Percentiles rank a stretch among this genome's conserved stretches.
Evolutionary conservation across 2,888 invertebrate genomes (phyloP).

Genomic region (Ectemnius continuus): DNA sequence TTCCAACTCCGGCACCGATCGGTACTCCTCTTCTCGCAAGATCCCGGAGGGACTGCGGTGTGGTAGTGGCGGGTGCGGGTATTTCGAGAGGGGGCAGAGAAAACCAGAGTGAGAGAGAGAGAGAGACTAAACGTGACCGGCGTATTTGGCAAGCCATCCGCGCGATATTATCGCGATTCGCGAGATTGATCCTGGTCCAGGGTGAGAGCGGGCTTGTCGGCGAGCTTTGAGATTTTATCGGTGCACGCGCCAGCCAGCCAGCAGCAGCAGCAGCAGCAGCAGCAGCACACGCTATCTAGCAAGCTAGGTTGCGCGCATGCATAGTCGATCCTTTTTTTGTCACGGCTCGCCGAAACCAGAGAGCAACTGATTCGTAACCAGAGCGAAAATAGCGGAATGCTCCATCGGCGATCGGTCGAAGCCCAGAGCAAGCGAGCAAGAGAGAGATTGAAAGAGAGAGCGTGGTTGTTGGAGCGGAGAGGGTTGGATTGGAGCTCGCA

Average conservation of each 20-base stretch:
- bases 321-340: conserved; percentile 55
- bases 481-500: not conserved
- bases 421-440: not conserved
- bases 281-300: too few species aligned
- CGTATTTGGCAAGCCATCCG: not conserved
- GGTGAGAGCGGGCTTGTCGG: not conserved
- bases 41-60: too few species aligned
- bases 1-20: too few species aligned
- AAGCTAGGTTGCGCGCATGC: conserved; percentile 41
- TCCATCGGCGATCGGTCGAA: conserved; percentile 10
- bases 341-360: conserved; percentile 44
- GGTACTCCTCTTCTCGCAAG: too few species aligned
- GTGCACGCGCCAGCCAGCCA: not conserved
- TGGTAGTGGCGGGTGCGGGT: too few species aligned
- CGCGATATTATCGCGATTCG: conserved; percentile 44
- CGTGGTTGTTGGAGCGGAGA: not conserved
- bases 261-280: too few species aligned
- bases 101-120: too few species aligned
- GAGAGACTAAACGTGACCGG: not conserved
- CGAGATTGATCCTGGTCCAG: too few species aligned
- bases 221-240: conserved; percentile 33
- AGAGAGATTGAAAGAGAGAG: not conserved
- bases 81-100: too few species aligned
- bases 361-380: conserved; percentile 57
- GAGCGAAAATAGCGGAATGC: conserved; percentile 51